Evolutionary conservation across 2,888 invertebrate species (phyloP).

Genomic region (Agriopis marginaria): DNA sequence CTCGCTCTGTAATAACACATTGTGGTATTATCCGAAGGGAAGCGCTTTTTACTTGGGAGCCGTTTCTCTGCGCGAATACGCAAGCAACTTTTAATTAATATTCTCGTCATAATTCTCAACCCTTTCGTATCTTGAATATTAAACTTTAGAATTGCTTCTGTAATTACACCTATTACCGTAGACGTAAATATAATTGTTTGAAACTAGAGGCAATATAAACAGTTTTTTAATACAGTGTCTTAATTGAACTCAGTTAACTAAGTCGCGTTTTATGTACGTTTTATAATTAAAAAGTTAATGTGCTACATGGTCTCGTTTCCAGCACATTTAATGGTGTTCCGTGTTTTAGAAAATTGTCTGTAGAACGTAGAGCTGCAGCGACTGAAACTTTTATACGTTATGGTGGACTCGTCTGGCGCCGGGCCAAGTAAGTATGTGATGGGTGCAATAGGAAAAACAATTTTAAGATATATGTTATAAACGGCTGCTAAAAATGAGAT

Average conservation of each 20-base stretch:
- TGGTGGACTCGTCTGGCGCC: conserved; percentile 54
- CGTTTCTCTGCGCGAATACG: conserved; percentile 51
- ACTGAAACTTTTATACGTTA: conserved; percentile 49
- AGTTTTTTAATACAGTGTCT: background rate
- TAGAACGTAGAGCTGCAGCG: conserved; percentile 13
- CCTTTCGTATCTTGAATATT: conserved; percentile 43
- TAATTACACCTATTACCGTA: conserved; percentile 36
- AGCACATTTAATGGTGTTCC: conserved; percentile 2
- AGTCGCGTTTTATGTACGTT: conserved; percentile 1
- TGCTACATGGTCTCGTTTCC: background rate
- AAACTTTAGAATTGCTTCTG: conserved; percentile 40
- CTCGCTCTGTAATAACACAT: conserved; percentile 70
- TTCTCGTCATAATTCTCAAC: conserved; percentile 48
- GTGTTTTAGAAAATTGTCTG: conserved; percentile 10
- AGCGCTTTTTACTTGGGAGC: conserved; percentile 61
- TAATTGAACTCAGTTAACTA: background rate
- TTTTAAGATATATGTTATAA: conserved; percentile 20
- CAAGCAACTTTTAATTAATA: conserved; percentile 58
- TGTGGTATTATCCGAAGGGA: conserved; percentile 60
- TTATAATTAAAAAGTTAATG: conserved; percentile 12
- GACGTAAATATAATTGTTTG: conserved; percentile 12
- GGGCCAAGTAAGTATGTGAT: conserved; percentile 58
- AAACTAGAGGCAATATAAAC: conserved; percentile 10
- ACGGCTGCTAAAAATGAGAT: background rate
- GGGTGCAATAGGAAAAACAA: conserved; percentile 39